These are phyloP conservation scores for Sinella curviseta DNA, from an alignment of 1,140 invertebrate species.

Conservation along the genomic window DNA sequence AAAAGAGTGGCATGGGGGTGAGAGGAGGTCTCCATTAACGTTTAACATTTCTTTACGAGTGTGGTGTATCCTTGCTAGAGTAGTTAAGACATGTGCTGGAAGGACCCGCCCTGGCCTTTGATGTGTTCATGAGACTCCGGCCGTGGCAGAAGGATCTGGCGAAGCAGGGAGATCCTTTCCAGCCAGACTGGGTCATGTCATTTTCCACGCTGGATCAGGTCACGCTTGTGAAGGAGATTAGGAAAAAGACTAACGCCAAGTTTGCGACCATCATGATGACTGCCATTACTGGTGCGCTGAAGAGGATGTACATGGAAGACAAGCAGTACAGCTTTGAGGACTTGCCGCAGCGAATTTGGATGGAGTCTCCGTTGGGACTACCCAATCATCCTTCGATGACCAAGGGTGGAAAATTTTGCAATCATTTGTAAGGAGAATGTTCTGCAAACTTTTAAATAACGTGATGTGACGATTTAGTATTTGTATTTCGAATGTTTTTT, in stretches of 20 bases:
- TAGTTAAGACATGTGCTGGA: conserved; percentile 19
- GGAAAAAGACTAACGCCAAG: conserved; percentile 30
- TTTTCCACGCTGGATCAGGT: conserved; percentile 27
- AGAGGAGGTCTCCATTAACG: too few relatives aligned
- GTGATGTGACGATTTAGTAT: background rate
- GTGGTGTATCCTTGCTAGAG: background rate
- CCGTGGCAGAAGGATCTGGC: background rate
- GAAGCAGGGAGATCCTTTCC: background rate
- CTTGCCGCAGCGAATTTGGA: conserved; percentile 24
- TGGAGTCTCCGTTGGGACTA: conserved; percentile 23
- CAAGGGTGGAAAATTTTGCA: conserved; percentile 22
- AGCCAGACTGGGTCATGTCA: conserved; percentile 33
- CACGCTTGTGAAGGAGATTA: conserved; percentile 14
- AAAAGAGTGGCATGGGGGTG: background rate
- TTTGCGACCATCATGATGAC: conserved; percentile 36
- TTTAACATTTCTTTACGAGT: too few relatives aligned
- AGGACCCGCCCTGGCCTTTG: background rate
- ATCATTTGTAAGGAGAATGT: conserved; percentile 31
- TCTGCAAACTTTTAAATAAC: background rate
- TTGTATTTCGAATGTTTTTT: background rate
- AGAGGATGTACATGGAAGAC: background rate
- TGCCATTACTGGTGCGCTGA: conserved; percentile 13
- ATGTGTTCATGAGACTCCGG: conserved; percentile 12
- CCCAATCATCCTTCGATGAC: conserved; percentile 28
- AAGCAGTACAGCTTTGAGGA: background rate